Evolutionary conservation across 2,888 invertebrate species (phyloP), one percentile per base, ranked within the genome.

Genomic region (Odontocolon sp.): DNA sequence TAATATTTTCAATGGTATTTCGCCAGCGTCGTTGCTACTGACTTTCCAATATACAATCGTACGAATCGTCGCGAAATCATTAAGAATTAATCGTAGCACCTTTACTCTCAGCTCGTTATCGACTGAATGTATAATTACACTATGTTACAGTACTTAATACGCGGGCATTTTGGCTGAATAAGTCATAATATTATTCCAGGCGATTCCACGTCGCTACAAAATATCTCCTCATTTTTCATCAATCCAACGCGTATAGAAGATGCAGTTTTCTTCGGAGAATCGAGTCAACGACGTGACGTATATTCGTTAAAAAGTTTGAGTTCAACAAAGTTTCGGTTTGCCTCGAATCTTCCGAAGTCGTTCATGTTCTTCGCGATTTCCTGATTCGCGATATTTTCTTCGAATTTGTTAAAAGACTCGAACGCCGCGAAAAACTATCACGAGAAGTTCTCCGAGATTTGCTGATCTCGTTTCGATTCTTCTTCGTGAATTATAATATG

Each of bases 101-200:
- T 47, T 18, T 21, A 40, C 28, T 16, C 18, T 50, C 50, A 40
- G 47, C 28, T 59, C 9, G 56, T 50, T 23, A 4, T 50, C 8
- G 11, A 50, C 23, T 50, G 16, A 33, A 50, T 56, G 31, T 42
- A 42, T 67, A 66, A 70, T 70, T 74, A 67, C 74, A 61, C 70
- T 74, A 72, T 71, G 70, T 79, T 79, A 79, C 70, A 70, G 45
- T 63, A 57, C 18, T 69, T 70, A 31, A 36, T 69, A 63, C 31
- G 56, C 18, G 28, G 6, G 16, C 0, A 38, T 28, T 28, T 40
- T 18, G 38, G 33, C 23, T 28, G 14, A 8, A 50, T 14, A 9
- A 59, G 42, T 59, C 59, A 18, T 18, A 21, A 45, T 23, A n/a
- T 28, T 59, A 21, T 59, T 42, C 59, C 28, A 23, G 18, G 9